These are phyloP conservation scores for Morpho deidamia DNA, from an alignment of 2,888 invertebrate genomes.

Conservation along the genomic window DNA sequence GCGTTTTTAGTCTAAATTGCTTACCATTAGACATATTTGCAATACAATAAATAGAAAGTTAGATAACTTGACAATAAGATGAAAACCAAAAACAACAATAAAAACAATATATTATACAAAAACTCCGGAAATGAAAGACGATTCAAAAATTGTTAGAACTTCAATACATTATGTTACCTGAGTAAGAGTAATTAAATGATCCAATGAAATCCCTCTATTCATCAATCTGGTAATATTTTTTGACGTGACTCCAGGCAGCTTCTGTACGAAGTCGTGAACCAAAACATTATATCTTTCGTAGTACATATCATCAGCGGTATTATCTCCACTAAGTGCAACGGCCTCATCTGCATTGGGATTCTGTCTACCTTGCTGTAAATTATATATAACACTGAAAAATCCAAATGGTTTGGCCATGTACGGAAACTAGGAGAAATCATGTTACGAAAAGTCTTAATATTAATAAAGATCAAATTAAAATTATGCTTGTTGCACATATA, in stretches of 20 bases:
- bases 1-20: too few species aligned
- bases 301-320: slow-evolving; percentile 76
- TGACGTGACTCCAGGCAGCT: slow-evolving; percentile 92
- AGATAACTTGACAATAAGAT: neutral
- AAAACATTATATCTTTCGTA: slow-evolving; percentile 83
- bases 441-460: too few species aligned
- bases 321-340: slow-evolving; percentile 83
- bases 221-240: slow-evolving; percentile 90
- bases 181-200: slow-evolving; percentile 78
- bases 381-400: too few species aligned
- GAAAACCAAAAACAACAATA: too few species aligned
- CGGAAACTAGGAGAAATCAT: too few species aligned
- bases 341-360: slow-evolving; percentile 89
- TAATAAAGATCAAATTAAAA: too few species aligned
- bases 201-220: slow-evolving; percentile 84
- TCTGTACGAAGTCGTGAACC: slow-evolving; percentile 89
- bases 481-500: too few species aligned
- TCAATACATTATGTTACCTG: slow-evolving; percentile 55
- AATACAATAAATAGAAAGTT: neutral
- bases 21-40: too few species aligned
- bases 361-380: slow-evolving; percentile 83
- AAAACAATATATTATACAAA: too few species aligned
- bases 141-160: too few species aligned
- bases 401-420: too few species aligned
- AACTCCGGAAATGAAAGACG: too few species aligned